Percentiles rank a stretch among this genome's conserved stretches.
These are phyloP conservation scores for Chirona hameri DNA, from an alignment of 2,888 invertebrate species.

Conservation along the genomic window DNA sequence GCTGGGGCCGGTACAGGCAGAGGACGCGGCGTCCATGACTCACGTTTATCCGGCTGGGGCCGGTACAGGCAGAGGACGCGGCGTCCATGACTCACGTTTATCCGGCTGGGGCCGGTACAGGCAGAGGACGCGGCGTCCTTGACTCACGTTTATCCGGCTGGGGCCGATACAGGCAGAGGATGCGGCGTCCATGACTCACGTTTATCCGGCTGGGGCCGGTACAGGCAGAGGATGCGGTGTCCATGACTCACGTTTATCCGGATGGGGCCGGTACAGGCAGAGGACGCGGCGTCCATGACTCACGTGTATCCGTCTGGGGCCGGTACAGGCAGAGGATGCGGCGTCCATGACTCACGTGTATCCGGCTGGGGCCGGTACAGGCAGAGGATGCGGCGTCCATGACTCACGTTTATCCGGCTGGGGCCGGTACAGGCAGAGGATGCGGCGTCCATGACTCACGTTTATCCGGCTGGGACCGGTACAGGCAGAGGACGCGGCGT, in stretches of 20 bases:
- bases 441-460: constrained; percentile 42
- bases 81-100: constrained; percentile 42
- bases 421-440: constrained; percentile 46
- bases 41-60: constrained; percentile 40
- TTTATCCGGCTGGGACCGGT: constrained; percentile 42
- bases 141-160: constrained; percentile 37
- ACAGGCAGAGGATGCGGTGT: constrained; percentile 46
- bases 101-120: constrained; percentile 44
- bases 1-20: constrained; percentile 45
- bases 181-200: constrained; percentile 42
- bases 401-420: constrained; percentile 37
- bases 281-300: constrained; percentile 45
- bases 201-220: constrained; percentile 42
- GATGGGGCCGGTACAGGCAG: constrained; percentile 45
- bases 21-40: constrained; percentile 45
- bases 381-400: constrained; percentile 45
- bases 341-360: constrained; percentile 42
- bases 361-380: constrained; percentile 44
- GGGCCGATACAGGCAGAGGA: constrained; percentile 46
- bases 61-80: constrained; percentile 46
- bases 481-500: constrained; percentile 46
- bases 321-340: constrained; percentile 46
- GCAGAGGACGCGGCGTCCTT: constrained; percentile 45
- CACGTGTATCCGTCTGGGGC: constrained; percentile 40
- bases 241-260: constrained; percentile 37